Evolutionary conservation across 2,797 vertebrate species (phyloP).

Genomic region (Malurus splendens): DNA sequence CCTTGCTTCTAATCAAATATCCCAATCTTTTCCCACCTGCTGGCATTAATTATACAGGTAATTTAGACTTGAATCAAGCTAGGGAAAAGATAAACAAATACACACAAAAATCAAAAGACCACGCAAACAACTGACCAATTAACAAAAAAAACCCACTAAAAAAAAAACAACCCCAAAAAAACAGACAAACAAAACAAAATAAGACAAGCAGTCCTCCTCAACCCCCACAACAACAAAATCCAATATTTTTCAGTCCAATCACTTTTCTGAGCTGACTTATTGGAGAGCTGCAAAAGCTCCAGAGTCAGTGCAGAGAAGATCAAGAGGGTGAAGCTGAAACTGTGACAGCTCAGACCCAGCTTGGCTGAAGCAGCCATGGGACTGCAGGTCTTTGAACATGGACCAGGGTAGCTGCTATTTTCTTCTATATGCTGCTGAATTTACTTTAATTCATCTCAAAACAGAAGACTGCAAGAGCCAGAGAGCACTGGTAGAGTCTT

Average conservation of each 20-base stretch:
- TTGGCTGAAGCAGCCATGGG: not conserved
- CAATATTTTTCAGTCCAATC: not conserved
- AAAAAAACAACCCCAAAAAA: not conserved
- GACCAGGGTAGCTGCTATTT: not conserved
- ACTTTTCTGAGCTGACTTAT: not conserved
- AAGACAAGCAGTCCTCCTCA: not conserved
- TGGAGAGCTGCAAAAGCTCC: not conserved
- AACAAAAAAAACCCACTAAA: no score
- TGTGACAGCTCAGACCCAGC: fast-evolving
- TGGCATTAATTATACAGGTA: not conserved
- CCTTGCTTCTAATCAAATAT: not conserved
- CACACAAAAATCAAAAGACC: fast-evolving
- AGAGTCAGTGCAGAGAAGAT: not conserved
- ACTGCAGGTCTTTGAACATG: not conserved
- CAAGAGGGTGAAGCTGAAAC: not conserved
- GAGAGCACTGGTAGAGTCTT: not conserved
- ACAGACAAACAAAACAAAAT: not conserved
- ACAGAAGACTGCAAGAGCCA: not conserved
- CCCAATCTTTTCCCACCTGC: not conserved
- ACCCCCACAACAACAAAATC: not conserved
- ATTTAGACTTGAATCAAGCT: not conserved
- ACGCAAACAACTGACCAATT: not conserved
- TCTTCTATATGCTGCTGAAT: not conserved
- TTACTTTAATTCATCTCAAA: not conserved
- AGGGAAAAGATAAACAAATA: not conserved